A percentile compares a stretch with the other conserved stretches of the same genome.
Conservation (phyloP, 37 sponge, comb jelly and placozoan genomes). For the Agelas oroides region DNA sequence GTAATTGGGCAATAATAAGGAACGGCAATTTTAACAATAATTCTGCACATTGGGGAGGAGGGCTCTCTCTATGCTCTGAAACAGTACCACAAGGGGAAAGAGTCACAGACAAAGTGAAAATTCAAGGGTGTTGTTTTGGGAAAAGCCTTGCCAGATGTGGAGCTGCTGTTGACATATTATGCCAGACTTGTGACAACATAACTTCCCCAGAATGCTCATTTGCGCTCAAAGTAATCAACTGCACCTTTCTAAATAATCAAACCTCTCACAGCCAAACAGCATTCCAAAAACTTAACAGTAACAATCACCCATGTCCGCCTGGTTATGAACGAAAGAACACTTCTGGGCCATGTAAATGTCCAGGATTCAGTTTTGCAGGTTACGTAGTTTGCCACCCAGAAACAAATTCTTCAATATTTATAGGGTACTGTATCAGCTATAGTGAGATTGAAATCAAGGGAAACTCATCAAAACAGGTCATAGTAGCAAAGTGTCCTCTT, state of each 20-base stretch:
- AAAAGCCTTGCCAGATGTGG: constrained; percentile 23
- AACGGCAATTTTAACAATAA: constrained; percentile 18
- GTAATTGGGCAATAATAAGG: neutral
- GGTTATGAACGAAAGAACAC: neutral
- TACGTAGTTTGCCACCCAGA: neutral
- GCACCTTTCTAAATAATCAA: constrained; percentile 11
- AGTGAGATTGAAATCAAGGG: neutral
- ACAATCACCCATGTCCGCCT: constrained; percentile 19
- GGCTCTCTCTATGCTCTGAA: neutral
- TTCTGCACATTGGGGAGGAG: constrained; percentile 24
- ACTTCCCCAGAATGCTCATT: too few relatives aligned
- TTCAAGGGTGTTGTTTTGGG: neutral
- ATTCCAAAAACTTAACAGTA: neutral
- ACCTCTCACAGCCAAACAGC: neutral
- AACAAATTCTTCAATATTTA: neutral
- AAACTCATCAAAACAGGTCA: neutral
- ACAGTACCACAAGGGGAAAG: neutral
- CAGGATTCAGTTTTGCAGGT: neutral
- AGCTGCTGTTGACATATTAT: constrained; percentile 30
- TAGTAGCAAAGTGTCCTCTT: neutral
- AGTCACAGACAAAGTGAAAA: neutral
- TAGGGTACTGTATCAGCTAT: constrained; percentile 17
- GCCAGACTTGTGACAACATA: neutral
- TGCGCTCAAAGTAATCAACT: neutral
- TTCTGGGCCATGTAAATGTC: too few relatives aligned